Evolutionary conservation across 1,140 invertebrate genomes (phyloP), one percentile per base, ranked within the genome.

Genomic region (Brachionus plicatilis): DNA sequence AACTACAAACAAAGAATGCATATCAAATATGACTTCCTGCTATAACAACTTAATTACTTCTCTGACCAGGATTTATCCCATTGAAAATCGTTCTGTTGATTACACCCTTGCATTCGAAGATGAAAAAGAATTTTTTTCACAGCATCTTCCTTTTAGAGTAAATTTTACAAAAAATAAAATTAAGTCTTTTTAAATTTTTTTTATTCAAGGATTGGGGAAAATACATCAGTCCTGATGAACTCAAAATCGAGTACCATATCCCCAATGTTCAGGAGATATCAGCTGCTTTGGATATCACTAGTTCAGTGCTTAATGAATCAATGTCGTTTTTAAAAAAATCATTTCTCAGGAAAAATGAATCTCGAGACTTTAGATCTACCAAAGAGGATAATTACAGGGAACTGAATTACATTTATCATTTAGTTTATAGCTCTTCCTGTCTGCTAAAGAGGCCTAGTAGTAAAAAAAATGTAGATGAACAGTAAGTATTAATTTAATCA

Each of bases 211-310:
- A 95, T 85, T 97, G 95, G 96, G 95, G 94, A 0, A 90, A 92
- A 83, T 89, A 92, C 0, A 91, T 92, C 9, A 89, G 94, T 86
- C 86, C 93, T 4, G 89, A 93, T 37, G 90, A 92, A 2, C 88
- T 94, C 11, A 90, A 92, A 8, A 90, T 95, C 2, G 89, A 93
- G 56, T 96, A 94, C 94, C 94, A 95, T 87, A 88, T 93, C 14
- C 94, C 95, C 0, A 91, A 89, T 20, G 88, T 91, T 24, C 91
- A 93, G 79, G 95, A 96, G 88, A 91, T 94, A 0, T 87, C 88
- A 7, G 92, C 91, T 85, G 92, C 93, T 6, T 91, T 93, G 85
- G 88, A 91, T 85, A 85, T 96, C 0, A 85, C 91, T 0, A 70
- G 89, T 14, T 82, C 79, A 43, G 17, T 68, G 20, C 45, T 43